Conservation (phyloP, 2,113 vertebrate species). For the Cynoglossus semilaevis region DNA sequence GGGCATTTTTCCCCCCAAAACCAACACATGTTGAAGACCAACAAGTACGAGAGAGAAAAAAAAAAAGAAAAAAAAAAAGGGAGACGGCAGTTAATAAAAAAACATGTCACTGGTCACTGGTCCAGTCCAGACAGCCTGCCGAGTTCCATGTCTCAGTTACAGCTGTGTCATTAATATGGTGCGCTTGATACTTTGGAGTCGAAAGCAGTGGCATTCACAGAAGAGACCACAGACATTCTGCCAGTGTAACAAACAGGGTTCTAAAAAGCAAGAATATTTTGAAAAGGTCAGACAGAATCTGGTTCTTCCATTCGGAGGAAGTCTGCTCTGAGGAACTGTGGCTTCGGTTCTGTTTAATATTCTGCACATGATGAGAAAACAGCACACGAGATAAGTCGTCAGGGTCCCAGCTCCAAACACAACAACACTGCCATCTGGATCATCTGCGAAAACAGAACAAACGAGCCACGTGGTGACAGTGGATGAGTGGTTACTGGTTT, state of each 20-base stretch:
- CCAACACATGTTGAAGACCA: slow-evolving; percentile 14
- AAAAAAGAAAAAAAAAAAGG: background rate
- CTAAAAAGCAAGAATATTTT: slow-evolving; percentile 16
- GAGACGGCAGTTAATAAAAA: slow-evolving; percentile 1
- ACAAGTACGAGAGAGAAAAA: background rate
- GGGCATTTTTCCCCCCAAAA: background rate
- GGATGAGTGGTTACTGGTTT: too few species aligned
- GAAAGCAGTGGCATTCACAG: background rate
- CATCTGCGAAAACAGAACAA: too few species aligned
- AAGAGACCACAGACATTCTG: slow-evolving; percentile 5
- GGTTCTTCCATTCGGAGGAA: slow-evolving; percentile 54
- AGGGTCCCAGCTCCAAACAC: background rate
- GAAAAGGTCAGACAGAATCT: slow-evolving; percentile 28
- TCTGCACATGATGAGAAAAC: slow-evolving; percentile 31
- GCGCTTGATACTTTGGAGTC: background rate
- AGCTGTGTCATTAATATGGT: background rate
- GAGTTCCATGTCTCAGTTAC: background rate
- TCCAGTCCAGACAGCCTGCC: background rate
- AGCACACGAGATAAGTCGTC: slow-evolving; percentile 12
- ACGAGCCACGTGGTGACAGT: too few species aligned
- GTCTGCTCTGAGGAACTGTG: slow-evolving; percentile 29
- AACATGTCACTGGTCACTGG: background rate
- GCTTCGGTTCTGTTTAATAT: slow-evolving; percentile 31
- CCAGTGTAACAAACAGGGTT: slow-evolving; percentile 1
- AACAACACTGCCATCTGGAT: too few species aligned